Conservation (phyloP, 2,888 invertebrate species). For the Scotopteryx bipunctaria region DNA sequence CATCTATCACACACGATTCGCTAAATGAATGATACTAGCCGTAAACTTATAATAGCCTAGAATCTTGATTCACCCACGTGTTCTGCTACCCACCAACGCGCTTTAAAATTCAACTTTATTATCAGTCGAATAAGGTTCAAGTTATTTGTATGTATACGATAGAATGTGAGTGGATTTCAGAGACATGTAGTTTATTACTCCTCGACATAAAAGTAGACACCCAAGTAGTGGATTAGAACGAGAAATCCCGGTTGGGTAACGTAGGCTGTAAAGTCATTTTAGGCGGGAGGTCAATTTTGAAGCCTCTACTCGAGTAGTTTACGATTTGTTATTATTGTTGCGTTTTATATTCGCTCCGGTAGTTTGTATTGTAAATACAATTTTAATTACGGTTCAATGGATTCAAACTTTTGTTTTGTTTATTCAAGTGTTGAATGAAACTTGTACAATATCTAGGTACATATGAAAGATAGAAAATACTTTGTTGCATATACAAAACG, state of each 20-base stretch:
- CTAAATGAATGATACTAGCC: conserved; percentile 73
- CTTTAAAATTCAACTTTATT: conserved; percentile 37
- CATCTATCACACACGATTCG: conserved; percentile 62
- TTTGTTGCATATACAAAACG: too few species aligned
- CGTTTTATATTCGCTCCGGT: conserved; percentile 55
- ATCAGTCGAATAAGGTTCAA: conserved; percentile 43
- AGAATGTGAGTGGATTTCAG: conserved; percentile 43
- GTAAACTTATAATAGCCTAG: conserved; percentile 67
- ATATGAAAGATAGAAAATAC: too few species aligned
- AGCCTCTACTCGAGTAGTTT: conserved; percentile 59
- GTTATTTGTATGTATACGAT: conserved; percentile 33
- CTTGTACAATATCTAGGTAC: too few species aligned
- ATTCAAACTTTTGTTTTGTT: conserved; percentile 4
- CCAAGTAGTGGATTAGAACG: conserved; percentile 77
- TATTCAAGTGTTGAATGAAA: conserved; percentile 16
- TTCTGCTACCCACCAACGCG: conserved; percentile 17
- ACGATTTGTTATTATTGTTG: conserved; percentile 76
- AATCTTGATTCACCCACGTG: conserved; percentile 71
- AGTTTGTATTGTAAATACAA: conserved; percentile 41
- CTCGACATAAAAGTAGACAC: conserved; percentile 78
- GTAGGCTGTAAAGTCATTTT: conserved; percentile 52
- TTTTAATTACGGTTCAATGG: conserved; percentile 18
- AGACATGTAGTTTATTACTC: conserved; percentile 67
- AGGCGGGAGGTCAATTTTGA: conserved; percentile 70
- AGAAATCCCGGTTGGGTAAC: conserved; percentile 65